Evolutionary conservation across 2,113 vertebrate species (phyloP).

Genomic region (Anguilla rostrata): DNA sequence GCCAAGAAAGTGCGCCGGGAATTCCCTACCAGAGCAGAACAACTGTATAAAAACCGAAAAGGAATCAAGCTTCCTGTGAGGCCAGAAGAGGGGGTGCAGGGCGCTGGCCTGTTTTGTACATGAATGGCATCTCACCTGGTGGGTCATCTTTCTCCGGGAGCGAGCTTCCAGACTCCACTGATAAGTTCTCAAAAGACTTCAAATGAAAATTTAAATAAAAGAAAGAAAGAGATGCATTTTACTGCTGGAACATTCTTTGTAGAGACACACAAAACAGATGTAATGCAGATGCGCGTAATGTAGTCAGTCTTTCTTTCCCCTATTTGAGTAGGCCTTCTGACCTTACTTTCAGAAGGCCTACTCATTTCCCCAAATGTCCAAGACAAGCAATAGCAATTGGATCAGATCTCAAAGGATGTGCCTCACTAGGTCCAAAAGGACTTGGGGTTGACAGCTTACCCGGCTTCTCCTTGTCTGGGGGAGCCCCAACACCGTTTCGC

Average conservation of each 20-base stretch:
- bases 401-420: neutral
- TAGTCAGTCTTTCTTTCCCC: neutral
- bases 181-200: conserved; percentile 93
- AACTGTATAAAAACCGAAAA: neutral
- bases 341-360: neutral
- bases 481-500: conserved; percentile 80
- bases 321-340: neutral
- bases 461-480: conserved; percentile 85
- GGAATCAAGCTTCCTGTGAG: neutral
- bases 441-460: conserved; percentile 65
- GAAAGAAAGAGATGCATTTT: conserved; percentile 36
- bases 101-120: too few relatives aligned
- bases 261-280: too few relatives aligned
- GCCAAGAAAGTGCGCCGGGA: too few relatives aligned
- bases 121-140: conserved; percentile 60
- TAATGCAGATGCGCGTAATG: too few relatives aligned
- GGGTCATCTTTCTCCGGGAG: conserved; percentile 77
- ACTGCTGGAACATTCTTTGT: neutral
- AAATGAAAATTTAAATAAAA: conserved; percentile 27
- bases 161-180: conserved; percentile 79
- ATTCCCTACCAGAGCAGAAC: neutral
- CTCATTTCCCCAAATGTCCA: neutral
- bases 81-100: too few relatives aligned
- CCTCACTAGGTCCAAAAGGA: neutral
- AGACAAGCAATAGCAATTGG: neutral